phyloP scores from a whole-genome alignment of 2,888 invertebrate genomes.

The Hydroisotoma schaefferi region DNA sequence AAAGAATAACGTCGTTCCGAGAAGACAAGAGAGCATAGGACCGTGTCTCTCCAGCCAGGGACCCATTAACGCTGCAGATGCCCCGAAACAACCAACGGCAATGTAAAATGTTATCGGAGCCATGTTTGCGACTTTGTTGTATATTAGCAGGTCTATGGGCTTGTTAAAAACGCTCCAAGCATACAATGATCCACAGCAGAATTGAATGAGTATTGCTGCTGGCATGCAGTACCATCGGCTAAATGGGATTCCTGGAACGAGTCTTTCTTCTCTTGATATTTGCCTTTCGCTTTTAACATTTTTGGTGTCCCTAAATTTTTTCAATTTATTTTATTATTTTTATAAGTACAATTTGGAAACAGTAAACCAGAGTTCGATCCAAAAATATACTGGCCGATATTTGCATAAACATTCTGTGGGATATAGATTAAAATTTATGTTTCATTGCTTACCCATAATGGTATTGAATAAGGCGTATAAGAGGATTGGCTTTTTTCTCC shows the following conservation, averaged over 20 bases:
- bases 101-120: slow-evolving; percentile 46
- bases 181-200: slow-evolving; percentile 44
- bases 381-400: not conserved
- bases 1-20: slow-evolving; percentile 34
- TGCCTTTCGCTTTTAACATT: slow-evolving; percentile 5
- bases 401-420: not conserved
- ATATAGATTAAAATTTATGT: not conserved
- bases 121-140: slow-evolving; percentile 26
- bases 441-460: slow-evolving; percentile 9
- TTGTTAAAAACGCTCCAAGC: slow-evolving; percentile 47
- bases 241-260: slow-evolving; percentile 27
- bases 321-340: not conserved
- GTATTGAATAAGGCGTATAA: slow-evolving; percentile 9
- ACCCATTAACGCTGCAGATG: slow-evolving; percentile 41
- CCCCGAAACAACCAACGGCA: slow-evolving; percentile 38
- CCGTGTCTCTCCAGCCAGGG: slow-evolving; percentile 46
- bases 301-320: slow-evolving; percentile 1
- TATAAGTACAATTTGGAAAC: not conserved
- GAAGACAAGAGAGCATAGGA: slow-evolving; percentile 28
- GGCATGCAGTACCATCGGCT: slow-evolving; percentile 41
- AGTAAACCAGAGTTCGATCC: not conserved
- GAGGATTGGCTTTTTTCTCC: not conserved
- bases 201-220: slow-evolving; percentile 41
- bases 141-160: slow-evolving; percentile 39
- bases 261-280: slow-evolving; percentile 15